Base-by-base conservation (phyloP, 2,797 vertebrate genomes). In the Gadopsis marmoratus region DNA sequence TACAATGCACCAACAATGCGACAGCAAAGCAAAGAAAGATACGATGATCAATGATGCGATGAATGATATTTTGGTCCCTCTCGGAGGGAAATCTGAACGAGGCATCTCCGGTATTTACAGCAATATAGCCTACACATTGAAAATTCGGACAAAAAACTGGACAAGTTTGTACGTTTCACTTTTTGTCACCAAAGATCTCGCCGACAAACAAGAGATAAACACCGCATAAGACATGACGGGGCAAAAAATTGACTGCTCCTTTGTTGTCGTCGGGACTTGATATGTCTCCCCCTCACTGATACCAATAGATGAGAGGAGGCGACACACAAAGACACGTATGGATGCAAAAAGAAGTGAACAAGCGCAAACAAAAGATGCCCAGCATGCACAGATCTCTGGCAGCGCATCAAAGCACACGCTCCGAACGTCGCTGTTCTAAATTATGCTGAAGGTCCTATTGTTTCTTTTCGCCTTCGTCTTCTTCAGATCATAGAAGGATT, bases 401-500 rank as follows among this genome's bases (percentile, higher is more conserved):
- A 88, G 89, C 88, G 87, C 88, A 90, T 94, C 89, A 91, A 92
- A 92, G 90, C 71, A 17, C 58, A 21, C 29, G 51, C 85, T 78
- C 56, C 5, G 2, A 86, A 83, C 60, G 51, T 72, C 47, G 70
- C 74, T 13, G 71, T 80, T 86, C 85, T 85, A 91, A 94, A 92
- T 93, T 86, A 90, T 86, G 86, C 86, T 87, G 89, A 90, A 88
- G 86, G 74, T 84, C 84, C 81, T 16, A 83, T 93, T 93, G 88
- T 90, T 91, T 76, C 4, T 75, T 83, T 82, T 80, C 81, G 61
- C 80, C 85, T 71, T 74, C 77, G 84, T 74, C 86, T 88, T 83
- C 87, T 74, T 92, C 81, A 92, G 92, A 94, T 94, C 91, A 91
- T 63, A 73, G 89, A 78, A 45, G 84, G 88, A 91, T 91, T 89